These are phyloP conservation scores for Dryococelus australis DNA, from an alignment of 2,888 invertebrate species.

Conservation along the genomic window DNA sequence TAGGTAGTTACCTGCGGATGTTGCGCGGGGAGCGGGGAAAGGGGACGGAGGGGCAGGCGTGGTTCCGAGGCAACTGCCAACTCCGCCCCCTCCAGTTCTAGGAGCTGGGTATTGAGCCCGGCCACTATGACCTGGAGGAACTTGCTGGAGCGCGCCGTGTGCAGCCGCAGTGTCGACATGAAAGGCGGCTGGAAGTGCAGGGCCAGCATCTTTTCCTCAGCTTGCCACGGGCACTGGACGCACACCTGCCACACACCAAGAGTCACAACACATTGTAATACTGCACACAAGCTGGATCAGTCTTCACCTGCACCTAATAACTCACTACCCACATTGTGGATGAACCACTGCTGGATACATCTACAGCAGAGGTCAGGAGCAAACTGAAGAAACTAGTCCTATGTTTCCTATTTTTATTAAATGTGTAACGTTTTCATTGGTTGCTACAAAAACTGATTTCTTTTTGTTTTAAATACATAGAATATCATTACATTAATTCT, in stretches of 20 bases:
- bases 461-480: too few species aligned
- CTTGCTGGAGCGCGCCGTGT: constrained; percentile 85
- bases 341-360: too few species aligned
- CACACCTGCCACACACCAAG: constrained; percentile 62
- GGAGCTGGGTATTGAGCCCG: constrained; percentile 61
- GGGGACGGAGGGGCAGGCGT: constrained; percentile 66
- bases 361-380: too few species aligned
- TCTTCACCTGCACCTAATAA: too few species aligned
- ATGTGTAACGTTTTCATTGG: too few species aligned
- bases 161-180: constrained; percentile 78
- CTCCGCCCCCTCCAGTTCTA: constrained; percentile 58
- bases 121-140: constrained; percentile 81
- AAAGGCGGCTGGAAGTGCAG: constrained; percentile 87
- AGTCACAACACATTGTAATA: constrained; percentile 35
- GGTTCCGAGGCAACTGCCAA: constrained; percentile 61
- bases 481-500: too few species aligned
- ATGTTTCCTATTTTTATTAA: too few species aligned
- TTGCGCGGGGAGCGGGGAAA: neutral
- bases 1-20: neutral
- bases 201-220: constrained; percentile 74
- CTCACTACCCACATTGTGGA: too few species aligned
- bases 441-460: too few species aligned
- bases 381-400: too few species aligned
- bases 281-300: too few species aligned
- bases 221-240: constrained; percentile 81